Percentiles rank a stretch among this genome's conserved stretches.
Conservation (phyloP, 2,888 invertebrate genomes). For the Chironomus tentans region DNA sequence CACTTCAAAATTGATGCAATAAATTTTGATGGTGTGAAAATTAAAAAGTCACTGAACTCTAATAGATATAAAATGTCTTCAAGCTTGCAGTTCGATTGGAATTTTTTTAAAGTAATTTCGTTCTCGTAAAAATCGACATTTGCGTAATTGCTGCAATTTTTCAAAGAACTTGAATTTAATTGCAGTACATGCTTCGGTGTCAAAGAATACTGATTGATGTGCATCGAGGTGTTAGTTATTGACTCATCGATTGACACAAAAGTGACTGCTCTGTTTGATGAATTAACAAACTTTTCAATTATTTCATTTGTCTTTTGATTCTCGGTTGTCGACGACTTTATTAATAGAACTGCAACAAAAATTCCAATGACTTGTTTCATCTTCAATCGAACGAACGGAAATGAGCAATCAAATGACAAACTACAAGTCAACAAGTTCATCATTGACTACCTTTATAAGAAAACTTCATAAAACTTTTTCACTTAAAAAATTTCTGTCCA, state of each 20-base stretch:
- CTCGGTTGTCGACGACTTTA: no score
- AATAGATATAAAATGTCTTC: not conserved
- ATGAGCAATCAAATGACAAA: no score
- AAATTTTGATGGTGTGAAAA: not conserved
- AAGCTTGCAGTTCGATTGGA: not conserved
- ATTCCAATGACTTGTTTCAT: not conserved
- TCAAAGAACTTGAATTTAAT: not conserved
- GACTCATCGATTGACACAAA: not conserved
- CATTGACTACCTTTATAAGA: no score
- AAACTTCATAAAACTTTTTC: no score
- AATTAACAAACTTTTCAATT: not conserved
- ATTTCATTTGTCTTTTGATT: not conserved
- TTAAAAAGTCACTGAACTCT: not conserved
- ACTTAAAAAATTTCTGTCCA: no score
- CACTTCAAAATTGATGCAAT: not conserved
- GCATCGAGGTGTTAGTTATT: not conserved
- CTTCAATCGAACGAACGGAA: no score
- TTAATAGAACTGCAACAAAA: not conserved
- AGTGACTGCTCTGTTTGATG: not conserved
- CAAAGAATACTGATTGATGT: not conserved
- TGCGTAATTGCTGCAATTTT: not conserved
- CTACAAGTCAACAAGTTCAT: no score
- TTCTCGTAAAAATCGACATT: not conserved
- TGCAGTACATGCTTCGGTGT: no score
- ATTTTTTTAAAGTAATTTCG: not conserved